Evolutionary conservation across 1,140 invertebrate species (phyloP).

Genomic region (Lasioglossum baleicum): DNA sequence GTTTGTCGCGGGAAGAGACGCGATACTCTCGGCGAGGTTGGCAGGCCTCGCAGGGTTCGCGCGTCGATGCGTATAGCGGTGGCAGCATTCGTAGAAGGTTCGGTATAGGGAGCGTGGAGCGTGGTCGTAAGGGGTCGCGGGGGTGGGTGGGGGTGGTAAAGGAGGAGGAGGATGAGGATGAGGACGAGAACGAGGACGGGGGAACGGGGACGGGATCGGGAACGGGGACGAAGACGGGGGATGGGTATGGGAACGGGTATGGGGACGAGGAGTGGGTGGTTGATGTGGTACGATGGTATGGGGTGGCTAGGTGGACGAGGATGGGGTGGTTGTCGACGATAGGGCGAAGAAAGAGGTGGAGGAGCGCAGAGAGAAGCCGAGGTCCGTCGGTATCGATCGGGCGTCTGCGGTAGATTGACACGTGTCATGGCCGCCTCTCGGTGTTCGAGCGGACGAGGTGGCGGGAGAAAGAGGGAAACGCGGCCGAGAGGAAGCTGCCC

Average conservation of each 20-base stretch:
- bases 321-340: conserved; percentile 60
- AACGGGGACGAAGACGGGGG: conserved; percentile 43
- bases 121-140: conserved; percentile 39
- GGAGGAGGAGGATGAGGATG: conserved; percentile 30
- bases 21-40: conserved; percentile 53
- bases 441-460: conserved; percentile 53
- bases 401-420: conserved; percentile 80
- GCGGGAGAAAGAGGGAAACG: conserved; percentile 57
- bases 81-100: conserved; percentile 60
- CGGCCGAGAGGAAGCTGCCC: conserved; percentile 48
- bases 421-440: conserved; percentile 79
- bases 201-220: conserved; percentile 23
- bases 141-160: conserved; percentile 36
- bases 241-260: conserved; percentile 19
- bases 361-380: conserved; percentile 67
- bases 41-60: conserved; percentile 49
- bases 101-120: conserved; percentile 53
- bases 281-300: conserved; percentile 34
- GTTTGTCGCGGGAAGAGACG: conserved; percentile 35
- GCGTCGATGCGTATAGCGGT: conserved; percentile 57
- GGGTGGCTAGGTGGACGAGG: conserved; percentile 52
- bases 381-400: conserved; percentile 79
- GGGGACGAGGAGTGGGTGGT: conserved; percentile 36
- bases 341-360: conserved; percentile 62
- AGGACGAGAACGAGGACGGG: conserved; percentile 50